Percentiles rank a stretch among this genome's conserved stretches.
Conservation (phyloP, 2,797 vertebrate species). For the Eulemur mongoz region DNA sequence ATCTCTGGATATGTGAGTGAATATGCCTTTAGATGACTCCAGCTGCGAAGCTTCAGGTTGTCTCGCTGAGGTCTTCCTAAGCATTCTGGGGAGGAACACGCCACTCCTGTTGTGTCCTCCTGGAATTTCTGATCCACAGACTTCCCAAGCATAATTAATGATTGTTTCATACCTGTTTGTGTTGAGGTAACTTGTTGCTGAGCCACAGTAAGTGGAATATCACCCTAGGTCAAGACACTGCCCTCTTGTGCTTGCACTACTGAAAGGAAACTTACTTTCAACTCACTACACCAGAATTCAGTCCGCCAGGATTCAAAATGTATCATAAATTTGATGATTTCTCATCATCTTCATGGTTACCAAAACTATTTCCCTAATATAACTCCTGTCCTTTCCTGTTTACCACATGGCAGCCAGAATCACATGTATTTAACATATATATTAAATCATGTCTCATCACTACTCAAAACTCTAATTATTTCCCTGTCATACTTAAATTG, state of each 20-base stretch:
- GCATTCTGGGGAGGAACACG: neutral
- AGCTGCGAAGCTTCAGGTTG: neutral
- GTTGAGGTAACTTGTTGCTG: neutral
- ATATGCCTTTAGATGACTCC: neutral
- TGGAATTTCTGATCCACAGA: neutral
- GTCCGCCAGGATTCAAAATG: neutral
- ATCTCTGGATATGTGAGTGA: neutral
- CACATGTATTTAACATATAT: neutral
- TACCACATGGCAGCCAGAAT: neutral
- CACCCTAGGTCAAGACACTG: neutral
- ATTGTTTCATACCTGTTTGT: neutral
- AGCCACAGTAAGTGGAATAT: neutral
- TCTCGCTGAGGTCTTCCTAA: neutral
- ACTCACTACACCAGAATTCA: neutral
- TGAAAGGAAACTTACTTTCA: neutral
- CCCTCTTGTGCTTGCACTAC: neutral
- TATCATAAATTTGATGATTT: neutral
- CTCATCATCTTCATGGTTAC: neutral
- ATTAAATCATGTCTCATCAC: neutral
- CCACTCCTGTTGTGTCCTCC: neutral
- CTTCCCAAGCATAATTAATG: neutral
- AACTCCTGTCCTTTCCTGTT: neutral
- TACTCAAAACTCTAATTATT: neutral
- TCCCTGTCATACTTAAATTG: neutral
- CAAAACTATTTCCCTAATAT: neutral